These are phyloP conservation scores for Thripadectes ignobilis DNA, from an alignment of 2,797 vertebrate genomes.

Conservation along the genomic window DNA sequence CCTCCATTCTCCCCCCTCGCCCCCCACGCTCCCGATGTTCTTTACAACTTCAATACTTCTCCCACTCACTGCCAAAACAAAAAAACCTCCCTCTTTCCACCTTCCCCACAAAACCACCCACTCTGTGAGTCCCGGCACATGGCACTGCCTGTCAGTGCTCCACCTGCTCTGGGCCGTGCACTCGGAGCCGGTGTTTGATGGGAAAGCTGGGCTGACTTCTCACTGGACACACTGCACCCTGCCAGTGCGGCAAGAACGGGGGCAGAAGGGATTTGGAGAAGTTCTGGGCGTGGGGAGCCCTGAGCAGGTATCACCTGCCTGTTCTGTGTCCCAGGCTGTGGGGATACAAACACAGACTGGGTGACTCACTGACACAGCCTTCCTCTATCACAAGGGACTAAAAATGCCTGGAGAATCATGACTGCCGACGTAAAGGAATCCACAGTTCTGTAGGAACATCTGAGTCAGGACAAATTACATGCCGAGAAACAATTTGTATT, in stretches of 20 bases:
- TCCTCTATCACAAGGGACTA: background rate
- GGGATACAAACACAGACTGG: background rate
- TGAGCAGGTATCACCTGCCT: background rate
- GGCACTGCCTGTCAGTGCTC: constrained; percentile 5
- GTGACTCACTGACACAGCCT: background rate
- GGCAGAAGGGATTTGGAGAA: background rate
- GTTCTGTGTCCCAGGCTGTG: background rate
- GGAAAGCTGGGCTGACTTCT: background rate
- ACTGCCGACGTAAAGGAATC: background rate
- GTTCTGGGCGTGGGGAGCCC: background rate
- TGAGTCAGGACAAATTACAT: background rate
- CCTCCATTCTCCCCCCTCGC: constrained; percentile 15
- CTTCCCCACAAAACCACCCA: constrained; percentile 56
- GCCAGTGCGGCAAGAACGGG: background rate
- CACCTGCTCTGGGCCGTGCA: background rate
- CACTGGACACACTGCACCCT: background rate
- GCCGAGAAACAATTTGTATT: background rate
- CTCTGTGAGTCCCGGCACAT: constrained; percentile 33
- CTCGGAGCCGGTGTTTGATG: background rate
- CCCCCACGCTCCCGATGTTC: constrained; percentile 62
- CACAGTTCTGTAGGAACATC: background rate
- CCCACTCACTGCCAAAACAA: constrained; percentile 63
- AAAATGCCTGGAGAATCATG: background rate
- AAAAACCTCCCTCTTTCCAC: constrained; percentile 37
- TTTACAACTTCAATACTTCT: constrained; percentile 58